Conservation (phyloP, 2,888 invertebrate genomes). For the Petrolisthes manimaculis region DNA sequence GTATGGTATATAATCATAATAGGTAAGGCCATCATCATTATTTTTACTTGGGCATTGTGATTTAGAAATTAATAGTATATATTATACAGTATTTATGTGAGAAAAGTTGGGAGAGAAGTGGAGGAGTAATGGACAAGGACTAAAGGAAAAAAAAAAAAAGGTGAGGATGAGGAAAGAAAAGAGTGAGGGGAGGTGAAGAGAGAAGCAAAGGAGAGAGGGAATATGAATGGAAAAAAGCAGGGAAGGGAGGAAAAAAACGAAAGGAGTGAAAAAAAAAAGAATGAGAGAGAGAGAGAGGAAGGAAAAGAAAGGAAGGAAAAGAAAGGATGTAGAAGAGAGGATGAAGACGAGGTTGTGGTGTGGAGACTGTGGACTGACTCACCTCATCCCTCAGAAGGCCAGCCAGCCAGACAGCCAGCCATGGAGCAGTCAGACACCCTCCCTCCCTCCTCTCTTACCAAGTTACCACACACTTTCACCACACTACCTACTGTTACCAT, state of each 20-base stretch:
- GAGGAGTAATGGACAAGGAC: neutral
- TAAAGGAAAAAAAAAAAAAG: neutral
- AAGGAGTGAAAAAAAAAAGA: neutral
- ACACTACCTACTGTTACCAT: neutral
- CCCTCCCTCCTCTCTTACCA: neutral
- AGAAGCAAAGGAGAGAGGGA: neutral
- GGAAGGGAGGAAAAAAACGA: neutral
- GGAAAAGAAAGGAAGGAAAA: neutral
- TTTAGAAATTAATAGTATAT: neutral
- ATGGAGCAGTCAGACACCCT: slow-evolving; percentile 16
- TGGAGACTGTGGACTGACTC: neutral
- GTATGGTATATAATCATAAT: too few species aligned
- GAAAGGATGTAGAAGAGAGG: neutral
- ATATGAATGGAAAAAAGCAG: neutral
- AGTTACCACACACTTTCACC: neutral
- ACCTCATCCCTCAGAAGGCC: neutral
- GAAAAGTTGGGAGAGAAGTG: neutral
- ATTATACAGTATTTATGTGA: neutral
- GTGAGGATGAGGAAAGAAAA: neutral
- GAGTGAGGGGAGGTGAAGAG: neutral
- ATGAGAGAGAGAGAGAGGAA: neutral
- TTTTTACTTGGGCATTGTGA: neutral
- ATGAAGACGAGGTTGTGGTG: neutral
- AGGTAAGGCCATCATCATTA: too few species aligned
- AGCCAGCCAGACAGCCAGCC: neutral